These are phyloP conservation scores for Tethya wilhelma DNA, from an alignment of 37 sponge, comb jelly and placozoan genomes.

Conservation along the genomic window DNA sequence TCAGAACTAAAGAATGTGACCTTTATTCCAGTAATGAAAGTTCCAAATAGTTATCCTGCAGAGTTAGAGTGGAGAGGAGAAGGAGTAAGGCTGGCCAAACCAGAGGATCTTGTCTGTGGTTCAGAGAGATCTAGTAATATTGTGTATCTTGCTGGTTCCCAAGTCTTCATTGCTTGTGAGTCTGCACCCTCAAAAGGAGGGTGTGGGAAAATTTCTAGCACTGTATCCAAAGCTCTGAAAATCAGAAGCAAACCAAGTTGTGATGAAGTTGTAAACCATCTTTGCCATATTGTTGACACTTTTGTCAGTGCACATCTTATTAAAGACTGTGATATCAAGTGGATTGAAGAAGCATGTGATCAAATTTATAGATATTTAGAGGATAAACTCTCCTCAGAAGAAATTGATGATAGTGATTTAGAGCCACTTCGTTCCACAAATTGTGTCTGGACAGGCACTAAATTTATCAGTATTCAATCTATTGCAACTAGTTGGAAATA, in stretches of 20 bases:
- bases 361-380: constrained; percentile 28
- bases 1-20: not conserved
- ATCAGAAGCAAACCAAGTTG: constrained; percentile 5
- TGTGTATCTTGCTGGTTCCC: constrained; percentile 22
- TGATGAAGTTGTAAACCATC: constrained; percentile 40
- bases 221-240: not conserved
- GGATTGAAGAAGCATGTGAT: constrained; percentile 5
- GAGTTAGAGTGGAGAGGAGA: not conserved
- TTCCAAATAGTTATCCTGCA: constrained; percentile 3
- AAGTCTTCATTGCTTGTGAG: constrained; percentile 3
- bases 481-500: not conserved
- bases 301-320: no score
- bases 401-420: constrained; percentile 2
- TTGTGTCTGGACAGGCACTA: constrained; percentile 18
- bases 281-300: constrained; percentile 1
- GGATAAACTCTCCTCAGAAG: not conserved
- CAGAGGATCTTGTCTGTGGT: constrained; percentile 1
- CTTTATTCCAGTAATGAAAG: constrained; percentile 32
- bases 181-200: not conserved
- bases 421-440: not conserved
- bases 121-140: not conserved
- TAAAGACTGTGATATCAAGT: no score
- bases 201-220: not conserved
- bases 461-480: not conserved
- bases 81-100: not conserved